Evolutionary conservation across 2,888 invertebrate species (phyloP).

Genomic region (Amiota mariae): DNA sequence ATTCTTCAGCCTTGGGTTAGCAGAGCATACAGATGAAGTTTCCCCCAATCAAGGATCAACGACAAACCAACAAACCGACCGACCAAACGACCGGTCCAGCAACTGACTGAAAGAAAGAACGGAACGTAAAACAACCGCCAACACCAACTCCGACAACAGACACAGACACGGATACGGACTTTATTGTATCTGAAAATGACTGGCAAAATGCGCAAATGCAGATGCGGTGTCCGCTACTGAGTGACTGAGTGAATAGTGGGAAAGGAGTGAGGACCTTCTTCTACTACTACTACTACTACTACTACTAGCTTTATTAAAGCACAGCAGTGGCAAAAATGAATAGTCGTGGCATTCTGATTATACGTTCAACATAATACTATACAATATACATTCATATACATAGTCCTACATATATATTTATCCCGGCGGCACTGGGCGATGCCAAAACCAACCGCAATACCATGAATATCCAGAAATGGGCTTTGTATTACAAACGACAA

Average conservation of each 20-base stretch:
- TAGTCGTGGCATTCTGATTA: conserved; percentile 4
- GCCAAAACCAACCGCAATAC: conserved; percentile 30
- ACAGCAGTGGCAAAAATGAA: conserved; percentile 47
- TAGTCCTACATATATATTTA: conserved; percentile 38
- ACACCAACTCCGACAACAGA: conserved; percentile 28
- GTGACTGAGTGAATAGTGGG: no score
- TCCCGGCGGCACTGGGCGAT: conserved; percentile 18
- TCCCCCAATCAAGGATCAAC: conserved; percentile 24
- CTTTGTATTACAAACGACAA: conserved; percentile 8
- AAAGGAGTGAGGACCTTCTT: no score
- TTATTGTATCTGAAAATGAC: background rate
- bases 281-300: no score
- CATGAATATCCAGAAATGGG: conserved; percentile 56
- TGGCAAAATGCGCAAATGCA: conserved; percentile 60
- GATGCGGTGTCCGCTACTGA: conserved; percentile 55
- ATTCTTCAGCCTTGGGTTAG: conserved; percentile 56
- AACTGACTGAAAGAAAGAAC: no score
- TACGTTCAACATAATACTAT: conserved; percentile 48
- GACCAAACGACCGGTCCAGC: no score
- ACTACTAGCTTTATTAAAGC: no score
- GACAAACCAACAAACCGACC: conserved; percentile 32
- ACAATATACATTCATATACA: conserved; percentile 56
- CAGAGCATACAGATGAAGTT: conserved; percentile 34
- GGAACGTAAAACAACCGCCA: conserved; percentile 45
- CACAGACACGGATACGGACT: background rate